Percentiles rank a stretch among this genome's conserved stretches.
Evolutionary conservation across 2,113 vertebrate species (phyloP).

Genomic region (Daphoenositta chrysoptera): DNA sequence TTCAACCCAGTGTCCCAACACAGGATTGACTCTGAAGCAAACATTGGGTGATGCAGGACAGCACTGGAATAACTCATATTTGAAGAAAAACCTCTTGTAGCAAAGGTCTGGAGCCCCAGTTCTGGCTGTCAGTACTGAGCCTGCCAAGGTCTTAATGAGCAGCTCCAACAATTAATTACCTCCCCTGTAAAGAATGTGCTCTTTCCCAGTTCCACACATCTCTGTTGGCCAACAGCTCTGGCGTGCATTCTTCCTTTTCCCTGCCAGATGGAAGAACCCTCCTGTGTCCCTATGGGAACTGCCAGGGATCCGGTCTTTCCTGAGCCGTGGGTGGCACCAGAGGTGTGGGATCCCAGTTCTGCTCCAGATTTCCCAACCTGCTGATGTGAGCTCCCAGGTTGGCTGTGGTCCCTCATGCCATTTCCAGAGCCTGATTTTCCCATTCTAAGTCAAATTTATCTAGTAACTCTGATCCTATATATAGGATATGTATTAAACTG

Average conservation of each 20-base stretch:
- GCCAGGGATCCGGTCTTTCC: neutral
- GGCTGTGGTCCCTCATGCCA: neutral
- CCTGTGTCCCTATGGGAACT: neutral
- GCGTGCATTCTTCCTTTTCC: neutral
- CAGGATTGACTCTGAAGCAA: neutral
- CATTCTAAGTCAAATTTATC: neutral
- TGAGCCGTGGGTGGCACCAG: accelerated
- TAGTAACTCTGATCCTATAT: neutral
- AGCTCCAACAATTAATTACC: neutral
- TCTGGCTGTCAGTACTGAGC: neutral
- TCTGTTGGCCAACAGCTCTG: neutral
- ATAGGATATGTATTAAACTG: neutral
- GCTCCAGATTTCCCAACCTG: neutral
- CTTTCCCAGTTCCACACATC: neutral
- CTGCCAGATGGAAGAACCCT: neutral
- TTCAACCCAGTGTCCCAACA: neutral
- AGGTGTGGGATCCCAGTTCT: neutral
- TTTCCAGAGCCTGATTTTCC: neutral
- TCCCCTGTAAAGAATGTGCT: neutral
- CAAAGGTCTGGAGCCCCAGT: neutral
- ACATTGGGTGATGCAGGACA: neutral
- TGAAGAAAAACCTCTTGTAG: neutral
- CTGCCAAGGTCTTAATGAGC: neutral
- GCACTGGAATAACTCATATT: neutral
- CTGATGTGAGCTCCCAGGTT: neutral